Conservation (phyloP, 2,888 invertebrate genomes). For the Caenorhabditis doughertyi region DNA sequence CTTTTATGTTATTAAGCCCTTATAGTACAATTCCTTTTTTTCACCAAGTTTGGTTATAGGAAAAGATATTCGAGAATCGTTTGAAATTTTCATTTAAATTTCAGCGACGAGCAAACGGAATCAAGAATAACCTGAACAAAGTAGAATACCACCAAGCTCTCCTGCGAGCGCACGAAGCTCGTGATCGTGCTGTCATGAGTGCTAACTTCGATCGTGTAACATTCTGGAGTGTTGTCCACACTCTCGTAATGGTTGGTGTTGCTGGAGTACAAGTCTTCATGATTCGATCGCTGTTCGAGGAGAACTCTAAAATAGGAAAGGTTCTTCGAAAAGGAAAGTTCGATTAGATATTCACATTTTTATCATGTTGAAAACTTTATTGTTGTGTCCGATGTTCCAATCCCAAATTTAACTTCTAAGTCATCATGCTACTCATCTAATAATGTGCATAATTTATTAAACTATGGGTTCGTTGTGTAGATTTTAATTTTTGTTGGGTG, state of each 20-base stretch:
- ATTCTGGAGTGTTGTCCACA: constrained; percentile 89
- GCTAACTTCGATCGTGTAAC: constrained; percentile 90
- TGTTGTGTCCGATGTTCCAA: constrained; percentile 15
- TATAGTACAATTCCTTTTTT: no score
- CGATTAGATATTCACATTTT: constrained; percentile 21
- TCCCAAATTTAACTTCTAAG: constrained; percentile 34
- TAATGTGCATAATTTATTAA: constrained; percentile 53
- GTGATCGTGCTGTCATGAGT: constrained; percentile 91
- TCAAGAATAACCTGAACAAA: constrained; percentile 79
- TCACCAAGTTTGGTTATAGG: no score
- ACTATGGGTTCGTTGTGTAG: constrained; percentile 40
- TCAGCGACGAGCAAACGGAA: constrained; percentile 71
- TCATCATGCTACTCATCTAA: constrained; percentile 29
- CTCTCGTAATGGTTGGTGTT: constrained; percentile 88
- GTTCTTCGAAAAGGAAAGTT: constrained; percentile 71
- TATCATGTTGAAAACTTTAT: background rate
- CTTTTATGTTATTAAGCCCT: no score
- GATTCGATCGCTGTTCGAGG: constrained; percentile 90
- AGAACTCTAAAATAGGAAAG: constrained; percentile 83
- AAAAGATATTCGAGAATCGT: no score
- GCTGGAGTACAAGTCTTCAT: constrained; percentile 87
- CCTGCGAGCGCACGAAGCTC: constrained; percentile 88
- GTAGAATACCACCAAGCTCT: constrained; percentile 75
- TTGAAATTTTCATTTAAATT: no score
- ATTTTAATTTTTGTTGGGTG: constrained; percentile 32